Base-by-base conservation (phyloP, 2,797 vertebrate genomes). In the Oreochromis grahami region DNA sequence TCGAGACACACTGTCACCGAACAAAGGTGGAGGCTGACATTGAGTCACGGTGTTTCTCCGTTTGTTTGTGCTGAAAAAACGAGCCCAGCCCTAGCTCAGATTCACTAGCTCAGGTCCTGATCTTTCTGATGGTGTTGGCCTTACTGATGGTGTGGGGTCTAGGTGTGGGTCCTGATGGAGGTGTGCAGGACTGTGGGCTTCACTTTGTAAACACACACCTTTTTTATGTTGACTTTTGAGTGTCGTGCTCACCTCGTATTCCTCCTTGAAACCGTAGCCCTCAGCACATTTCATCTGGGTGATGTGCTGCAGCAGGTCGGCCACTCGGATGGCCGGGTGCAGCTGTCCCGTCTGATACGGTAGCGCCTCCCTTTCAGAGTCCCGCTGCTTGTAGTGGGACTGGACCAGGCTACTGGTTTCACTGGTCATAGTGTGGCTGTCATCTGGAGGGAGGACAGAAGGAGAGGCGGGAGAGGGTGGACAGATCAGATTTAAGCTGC, bases 281-380 rank as follows among this genome's bases (percentile, higher is more conserved):
- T 99, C 98, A 1, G 98, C 97, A 79, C 98, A 99, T 81, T 99
- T 99, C 98, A 99, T 99, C 93, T 99, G 98, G 0, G 98, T 99
- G 96, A 99, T 99, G 95, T 99, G 98, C 84, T 99, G 98, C 8
- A 99, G 97, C 74, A 99, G 95, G 92, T 99, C 98, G 34, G 98
- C 98, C 63, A 99, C 98, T 0, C 98, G 96, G 92, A 99, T 98
- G 89, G 98, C 98, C 0, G 98, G 98, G 80, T 99, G 98, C 36
- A 99, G 97, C 95, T 98, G 98, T 4, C 97, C 98, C 0, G 98
- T 99, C 95, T 99, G 98, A 82, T 99, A 99, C 3, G 98, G 98
- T 79, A 97, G 94, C 8, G 98, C 97, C 87, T 97, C 93, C 1
- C 92, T 87, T 14, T 97, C 96, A 0, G 96, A 91, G 86, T 99